A percentile compares a stretch with the other conserved stretches of the same genome.
Evolutionary conservation across 2,888 invertebrate genomes (phyloP).

Genomic region (Euzetes globulus): DNA sequence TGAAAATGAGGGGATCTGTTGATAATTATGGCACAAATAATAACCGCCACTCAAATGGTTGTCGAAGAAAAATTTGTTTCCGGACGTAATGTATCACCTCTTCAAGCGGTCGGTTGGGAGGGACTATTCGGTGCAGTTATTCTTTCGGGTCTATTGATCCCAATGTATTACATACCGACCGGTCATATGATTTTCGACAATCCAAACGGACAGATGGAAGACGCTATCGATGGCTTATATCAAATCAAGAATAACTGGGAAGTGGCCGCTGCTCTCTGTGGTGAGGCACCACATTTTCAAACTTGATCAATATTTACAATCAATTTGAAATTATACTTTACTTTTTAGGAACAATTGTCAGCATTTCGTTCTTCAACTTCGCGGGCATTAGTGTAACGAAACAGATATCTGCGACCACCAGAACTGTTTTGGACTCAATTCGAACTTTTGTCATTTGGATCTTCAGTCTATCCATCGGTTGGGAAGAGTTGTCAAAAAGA

Average conservation of each 20-base stretch:
- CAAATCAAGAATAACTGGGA: slow-evolving; percentile 63
- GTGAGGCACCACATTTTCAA: slow-evolving; percentile 48
- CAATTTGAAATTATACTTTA: no score
- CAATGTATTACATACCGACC: slow-evolving; percentile 63
- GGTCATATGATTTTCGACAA: slow-evolving; percentile 40
- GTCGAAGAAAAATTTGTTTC: slow-evolving; percentile 84
- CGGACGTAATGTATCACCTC: slow-evolving; percentile 72
- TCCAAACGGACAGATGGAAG: slow-evolving; percentile 58
- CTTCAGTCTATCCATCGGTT: slow-evolving; percentile 63
- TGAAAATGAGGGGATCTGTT: slow-evolving; percentile 51
- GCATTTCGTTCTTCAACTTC: slow-evolving; percentile 89
- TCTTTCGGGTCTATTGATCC: slow-evolving; percentile 59
- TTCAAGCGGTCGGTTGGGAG: slow-evolving; percentile 91
- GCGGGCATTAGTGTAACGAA: slow-evolving; percentile 86
- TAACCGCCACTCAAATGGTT: slow-evolving; percentile 84
- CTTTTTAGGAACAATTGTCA: slow-evolving; percentile 71
- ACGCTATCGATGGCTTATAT: slow-evolving; percentile 70
- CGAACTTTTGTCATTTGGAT: slow-evolving; percentile 85
- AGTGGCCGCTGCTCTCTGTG: slow-evolving; percentile 60
- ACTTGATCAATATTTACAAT: slow-evolving; percentile 12
- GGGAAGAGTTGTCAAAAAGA: slow-evolving; percentile 64
- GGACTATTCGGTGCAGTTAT: slow-evolving; percentile 65
- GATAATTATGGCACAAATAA: slow-evolving; percentile 60
- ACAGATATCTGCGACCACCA: slow-evolving; percentile 81
- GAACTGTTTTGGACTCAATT: slow-evolving; percentile 82